phyloP scores from a whole-genome alignment of 2,113 vertebrate genomes.

The Anolis sagrei region DNA sequence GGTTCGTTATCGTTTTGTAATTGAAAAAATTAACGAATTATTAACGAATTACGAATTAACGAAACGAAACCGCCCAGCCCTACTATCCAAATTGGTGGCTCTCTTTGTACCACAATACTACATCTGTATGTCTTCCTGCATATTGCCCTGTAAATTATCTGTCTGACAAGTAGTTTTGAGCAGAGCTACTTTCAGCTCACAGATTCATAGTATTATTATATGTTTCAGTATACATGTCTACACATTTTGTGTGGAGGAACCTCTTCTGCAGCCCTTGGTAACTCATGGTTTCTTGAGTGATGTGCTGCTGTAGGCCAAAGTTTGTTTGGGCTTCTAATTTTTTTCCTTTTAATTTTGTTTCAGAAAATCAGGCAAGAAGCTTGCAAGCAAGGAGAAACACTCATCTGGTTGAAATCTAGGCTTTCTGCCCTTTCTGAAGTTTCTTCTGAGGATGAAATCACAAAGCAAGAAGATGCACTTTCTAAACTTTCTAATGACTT shows the following conservation, averaged over 20 bases:
- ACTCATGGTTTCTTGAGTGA: neutral
- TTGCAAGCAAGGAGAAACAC: constrained; percentile 79
- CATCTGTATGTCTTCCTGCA: neutral
- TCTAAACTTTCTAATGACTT: constrained; percentile 83
- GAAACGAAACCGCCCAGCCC: no score
- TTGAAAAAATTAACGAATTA: no score
- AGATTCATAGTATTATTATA: neutral
- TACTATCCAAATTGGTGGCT: neutral
- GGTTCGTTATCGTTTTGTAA: no score
- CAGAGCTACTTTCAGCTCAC: neutral
- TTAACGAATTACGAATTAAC: no score
- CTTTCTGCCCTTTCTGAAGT: constrained; percentile 80
- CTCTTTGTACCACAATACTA: neutral
- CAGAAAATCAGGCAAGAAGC: constrained; percentile 82
- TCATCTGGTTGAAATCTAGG: constrained; percentile 87
- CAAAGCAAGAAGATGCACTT: constrained; percentile 82
- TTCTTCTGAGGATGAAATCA: constrained; percentile 84
- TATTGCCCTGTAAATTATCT: neutral
- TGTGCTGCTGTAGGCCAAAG: neutral
- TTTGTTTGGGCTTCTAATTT: constrained; percentile 25
- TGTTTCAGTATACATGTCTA: neutral
- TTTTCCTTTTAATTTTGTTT: constrained; percentile 28
- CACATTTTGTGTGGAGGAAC: neutral
- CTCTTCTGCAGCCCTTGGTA: neutral
- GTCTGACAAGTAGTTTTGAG: neutral